phyloP scores from a whole-genome alignment of 2,888 invertebrate species.

The Conchocele bisecta region DNA sequence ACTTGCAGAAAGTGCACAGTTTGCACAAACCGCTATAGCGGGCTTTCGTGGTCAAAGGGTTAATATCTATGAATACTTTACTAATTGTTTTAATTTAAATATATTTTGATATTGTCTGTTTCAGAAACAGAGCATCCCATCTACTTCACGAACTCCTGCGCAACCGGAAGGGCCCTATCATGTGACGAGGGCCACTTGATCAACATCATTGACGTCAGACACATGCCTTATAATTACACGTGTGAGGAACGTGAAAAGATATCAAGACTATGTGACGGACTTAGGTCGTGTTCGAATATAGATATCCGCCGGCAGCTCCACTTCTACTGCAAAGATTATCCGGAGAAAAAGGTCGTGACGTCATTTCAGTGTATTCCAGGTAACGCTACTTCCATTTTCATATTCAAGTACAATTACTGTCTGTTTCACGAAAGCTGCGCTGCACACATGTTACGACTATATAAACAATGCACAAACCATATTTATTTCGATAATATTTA shows the following conservation, averaged over 20 bases:
- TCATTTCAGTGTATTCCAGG: conserved; percentile 60
- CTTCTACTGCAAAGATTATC: conserved; percentile 54
- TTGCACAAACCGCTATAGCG: no score
- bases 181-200: conserved; percentile 54
- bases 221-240: conserved; percentile 57
- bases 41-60: no score
- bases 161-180: conserved; percentile 36
- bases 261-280: conserved; percentile 57
- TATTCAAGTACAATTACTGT: not conserved
- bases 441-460: no score
- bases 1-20: no score
- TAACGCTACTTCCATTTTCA: conserved; percentile 17
- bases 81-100: no score
- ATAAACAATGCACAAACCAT: no score
- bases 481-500: no score
- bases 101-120: not conserved
- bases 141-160: conserved; percentile 49
- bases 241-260: conserved; percentile 55
- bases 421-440: no score
- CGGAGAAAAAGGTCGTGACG: conserved; percentile 47
- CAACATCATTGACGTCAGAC: conserved; percentile 50
- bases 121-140: conserved; percentile 29
- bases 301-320: conserved; percentile 60
- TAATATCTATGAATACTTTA: no score
- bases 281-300: conserved; percentile 57